A percentile compares a stretch with the other conserved stretches of the same genome.
Conservation (phyloP, 1,140 invertebrate species). For the Drosophila pachea region DNA sequence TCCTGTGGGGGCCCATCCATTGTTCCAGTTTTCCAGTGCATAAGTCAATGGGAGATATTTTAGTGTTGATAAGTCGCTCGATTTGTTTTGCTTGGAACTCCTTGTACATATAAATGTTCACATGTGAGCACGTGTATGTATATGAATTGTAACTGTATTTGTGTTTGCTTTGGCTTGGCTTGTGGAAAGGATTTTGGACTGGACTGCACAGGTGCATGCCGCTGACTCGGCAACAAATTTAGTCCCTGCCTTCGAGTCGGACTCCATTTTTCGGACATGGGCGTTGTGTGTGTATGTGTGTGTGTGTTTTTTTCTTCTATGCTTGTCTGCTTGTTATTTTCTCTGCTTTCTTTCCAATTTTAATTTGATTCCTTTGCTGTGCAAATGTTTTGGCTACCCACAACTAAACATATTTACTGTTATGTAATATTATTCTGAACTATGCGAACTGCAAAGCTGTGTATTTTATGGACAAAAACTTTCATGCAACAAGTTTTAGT, state of each 20-base stretch:
- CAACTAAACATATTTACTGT: constrained; percentile 58
- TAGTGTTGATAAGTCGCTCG: constrained; percentile 75
- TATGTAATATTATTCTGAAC: constrained; percentile 56
- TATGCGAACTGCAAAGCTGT: constrained; percentile 21
- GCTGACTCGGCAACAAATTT: constrained; percentile 61
- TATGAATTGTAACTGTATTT: constrained; percentile 28
- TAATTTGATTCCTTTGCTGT: constrained; percentile 61
- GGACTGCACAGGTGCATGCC: constrained; percentile 69
- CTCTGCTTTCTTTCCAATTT: constrained; percentile 55
- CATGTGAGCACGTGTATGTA: constrained; percentile 7
- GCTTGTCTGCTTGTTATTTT: constrained; percentile 47
- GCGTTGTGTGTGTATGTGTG: constrained; percentile 33
- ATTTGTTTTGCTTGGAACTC: constrained; percentile 67
- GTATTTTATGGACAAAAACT: constrained; percentile 62
- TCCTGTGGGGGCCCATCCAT: constrained; percentile 53
- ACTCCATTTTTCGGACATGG: constrained; percentile 39
- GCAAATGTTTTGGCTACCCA: constrained; percentile 64
- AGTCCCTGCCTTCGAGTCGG: constrained; percentile 22
- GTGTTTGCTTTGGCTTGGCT: constrained; percentile 60
- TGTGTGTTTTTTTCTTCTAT: constrained; percentile 47
- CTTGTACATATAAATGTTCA: neutral
- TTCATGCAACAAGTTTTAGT: constrained; percentile 47
- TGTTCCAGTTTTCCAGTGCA: constrained; percentile 74
- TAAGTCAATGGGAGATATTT: constrained; percentile 74
- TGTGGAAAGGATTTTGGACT: constrained; percentile 62